Conservation (phyloP, 2,888 invertebrate species). For the Lottia scabra region DNA sequence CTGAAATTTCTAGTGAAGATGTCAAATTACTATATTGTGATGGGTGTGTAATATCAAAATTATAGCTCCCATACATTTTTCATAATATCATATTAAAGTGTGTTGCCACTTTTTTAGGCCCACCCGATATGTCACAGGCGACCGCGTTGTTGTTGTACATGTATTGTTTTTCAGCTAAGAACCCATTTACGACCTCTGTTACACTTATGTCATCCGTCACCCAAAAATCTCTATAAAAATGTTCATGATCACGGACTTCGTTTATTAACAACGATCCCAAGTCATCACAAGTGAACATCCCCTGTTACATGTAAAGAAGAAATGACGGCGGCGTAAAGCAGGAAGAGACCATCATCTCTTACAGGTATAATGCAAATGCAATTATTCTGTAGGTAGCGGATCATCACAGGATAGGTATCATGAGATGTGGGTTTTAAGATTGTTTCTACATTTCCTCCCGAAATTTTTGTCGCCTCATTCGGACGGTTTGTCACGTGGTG, state of each 20-base stretch:
- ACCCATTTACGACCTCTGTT: constrained; percentile 13
- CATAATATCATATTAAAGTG: no score
- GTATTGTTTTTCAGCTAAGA: constrained; percentile 17
- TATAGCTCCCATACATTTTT: no score
- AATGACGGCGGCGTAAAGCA: constrained; percentile 19
- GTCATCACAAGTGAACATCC: constrained; percentile 18
- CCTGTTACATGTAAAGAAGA: constrained; percentile 19
- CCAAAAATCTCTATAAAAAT: constrained; percentile 16
- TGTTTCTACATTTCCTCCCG: no score
- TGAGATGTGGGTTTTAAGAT: not conserved
- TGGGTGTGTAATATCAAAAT: no score
- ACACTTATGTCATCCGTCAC: constrained; percentile 12
- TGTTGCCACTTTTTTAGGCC: no score
- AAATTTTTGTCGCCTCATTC: constrained; percentile 10
- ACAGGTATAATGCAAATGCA: constrained; percentile 19
- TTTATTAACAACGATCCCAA: constrained; percentile 10
- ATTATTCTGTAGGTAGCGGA: constrained; percentile 12
- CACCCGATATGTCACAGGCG: constrained; percentile 20
- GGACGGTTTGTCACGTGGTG: constrained; percentile 21
- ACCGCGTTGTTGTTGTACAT: constrained; percentile 18
- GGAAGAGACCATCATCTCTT: constrained; percentile 15
- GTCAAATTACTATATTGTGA: no score
- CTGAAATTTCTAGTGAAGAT: no score
- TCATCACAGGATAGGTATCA: constrained; percentile 3
- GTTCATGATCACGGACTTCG: constrained; percentile 18